Conservation (phyloP, 2,113 vertebrate species). For the Peucedramus taeniatus region DNA sequence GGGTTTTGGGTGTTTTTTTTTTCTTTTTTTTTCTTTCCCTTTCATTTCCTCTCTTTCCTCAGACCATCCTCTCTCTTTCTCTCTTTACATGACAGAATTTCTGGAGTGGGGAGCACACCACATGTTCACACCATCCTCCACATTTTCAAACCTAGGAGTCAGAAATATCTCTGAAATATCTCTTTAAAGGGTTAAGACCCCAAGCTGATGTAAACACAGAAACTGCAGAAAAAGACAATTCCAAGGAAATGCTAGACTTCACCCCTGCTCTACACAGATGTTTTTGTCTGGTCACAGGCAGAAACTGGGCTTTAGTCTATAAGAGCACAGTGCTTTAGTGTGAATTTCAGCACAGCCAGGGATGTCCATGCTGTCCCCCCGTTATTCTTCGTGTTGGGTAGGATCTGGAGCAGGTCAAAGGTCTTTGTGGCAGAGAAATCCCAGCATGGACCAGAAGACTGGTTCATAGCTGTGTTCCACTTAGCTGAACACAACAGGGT, state of each 20-base stretch:
- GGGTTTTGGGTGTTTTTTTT: no score
- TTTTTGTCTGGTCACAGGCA: not conserved
- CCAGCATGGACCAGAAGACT: not conserved
- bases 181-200: not conserved
- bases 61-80: not conserved
- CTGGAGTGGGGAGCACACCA: not conserved
- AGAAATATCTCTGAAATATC: not conserved
- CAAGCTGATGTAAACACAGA: not conserved
- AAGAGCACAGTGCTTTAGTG: not conserved
- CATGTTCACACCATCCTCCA: not conserved
- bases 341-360: not conserved
- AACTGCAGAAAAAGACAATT: not conserved
- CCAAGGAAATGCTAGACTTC: not conserved
- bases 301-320: not conserved
- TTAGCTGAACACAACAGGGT: not conserved
- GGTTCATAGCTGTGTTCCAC: accelerated
- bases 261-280: not conserved
- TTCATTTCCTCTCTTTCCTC: not conserved
- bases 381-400: not conserved
- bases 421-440: not conserved
- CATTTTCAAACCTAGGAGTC: not conserved
- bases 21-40: not conserved
- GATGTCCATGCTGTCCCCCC: accelerated
- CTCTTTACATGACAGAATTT: not conserved
- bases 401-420: not conserved